Base-by-base conservation (phyloP, 2,113 vertebrate genomes). In the Gadus macrocephalus region DNA sequence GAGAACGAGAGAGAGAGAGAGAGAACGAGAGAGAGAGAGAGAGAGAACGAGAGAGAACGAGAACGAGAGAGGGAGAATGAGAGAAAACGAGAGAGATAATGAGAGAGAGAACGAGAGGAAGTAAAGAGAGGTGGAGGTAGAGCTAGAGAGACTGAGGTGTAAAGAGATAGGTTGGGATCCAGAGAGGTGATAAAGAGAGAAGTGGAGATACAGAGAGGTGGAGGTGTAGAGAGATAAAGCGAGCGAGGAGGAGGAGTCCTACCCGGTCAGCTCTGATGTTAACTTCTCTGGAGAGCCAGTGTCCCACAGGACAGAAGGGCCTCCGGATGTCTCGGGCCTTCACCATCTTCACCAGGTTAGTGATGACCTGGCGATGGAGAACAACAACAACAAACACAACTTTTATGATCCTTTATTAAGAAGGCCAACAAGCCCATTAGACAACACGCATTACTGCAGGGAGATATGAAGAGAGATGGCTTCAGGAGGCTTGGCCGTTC, bases 251-350 rank as follows among this genome's bases (percentile, higher is more conserved):
- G n/a, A 64, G 11, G 12, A 9, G n/a, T 31, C n/a, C 19, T 74
- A 98, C 97, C 94, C 96, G 98, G 88, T 99, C 97, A 64, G 97
- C 97, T 84, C 93, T 92, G 76, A 99, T 99, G 79, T 97, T 98
- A 86, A 98, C 97, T 79, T 98, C 96, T 70, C 93, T 90, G 3
- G 97, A 99, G 55, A 99, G 92, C 97, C 97, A 99, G 84, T 99
- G 96, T 71, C 95, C 94, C n/a, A 86, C 87, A 4, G 97, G 97
- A 79, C 97, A 99, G 81, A 99, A 99, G 61, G 91, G 95, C 79
- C 96, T 93, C 73, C 97, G 91, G 1, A 96, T 96, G 84, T 99
- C 97, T 31, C 97, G 93, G 71, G 96, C 93, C 86, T 99, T 99
- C 73, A 99, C 85, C 97, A 99, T 99, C 86, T 99, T 99, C 89